Evolutionary conservation across 2,888 invertebrate genomes (phyloP), one percentile per base, ranked within the genome.

Genomic region (Drosophila ezoana): DNA sequence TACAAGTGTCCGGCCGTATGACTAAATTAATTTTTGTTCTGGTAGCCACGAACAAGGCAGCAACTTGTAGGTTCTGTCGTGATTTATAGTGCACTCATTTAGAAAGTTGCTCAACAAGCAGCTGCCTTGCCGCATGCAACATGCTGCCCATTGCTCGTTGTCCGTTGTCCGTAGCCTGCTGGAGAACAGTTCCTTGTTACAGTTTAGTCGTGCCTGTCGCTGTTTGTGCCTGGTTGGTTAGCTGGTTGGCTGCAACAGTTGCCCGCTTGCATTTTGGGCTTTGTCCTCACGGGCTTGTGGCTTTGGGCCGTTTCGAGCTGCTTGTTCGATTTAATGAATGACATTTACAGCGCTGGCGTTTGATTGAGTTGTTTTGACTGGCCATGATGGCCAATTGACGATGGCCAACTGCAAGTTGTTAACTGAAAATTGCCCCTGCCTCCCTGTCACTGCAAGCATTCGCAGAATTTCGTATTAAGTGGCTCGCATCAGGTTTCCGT

Each of bases 71-170:
- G 66, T 61, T 77, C 54, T 59, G 83, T 89, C 89, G 89, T 85
- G 85, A 89, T 85, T 85, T 85, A 89, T 87, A 89, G 89, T 76
- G 86, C 87, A 87, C 85, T 87, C 89, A 89, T 85, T 85, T 85
- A 85, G 85, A 85, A 85, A 85, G 85, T 85, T 85, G 85, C 88
- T 75, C 49, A 76, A 84, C 85, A 84, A 85, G 89, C 87, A 75
- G 81, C 72, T 75, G 81, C 87, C 68, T 56, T 41, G 59, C 41
- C 13, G 47, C 70, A 45, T 75, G 63, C 71, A 48, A 52, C 72
- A 71, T 69, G 79, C 61, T 76, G 79, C 79, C 53, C 38, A 33
- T 47, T 40, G 43, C 41, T 13, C 41, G 47, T 38, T 33, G 41
- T 40, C 32, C 10, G 38, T 44, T 44, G 64, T 40, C 32, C 10